Evolutionary conservation across 1,140 invertebrate species (phyloP).

Genomic region (Ceratina australensis): DNA sequence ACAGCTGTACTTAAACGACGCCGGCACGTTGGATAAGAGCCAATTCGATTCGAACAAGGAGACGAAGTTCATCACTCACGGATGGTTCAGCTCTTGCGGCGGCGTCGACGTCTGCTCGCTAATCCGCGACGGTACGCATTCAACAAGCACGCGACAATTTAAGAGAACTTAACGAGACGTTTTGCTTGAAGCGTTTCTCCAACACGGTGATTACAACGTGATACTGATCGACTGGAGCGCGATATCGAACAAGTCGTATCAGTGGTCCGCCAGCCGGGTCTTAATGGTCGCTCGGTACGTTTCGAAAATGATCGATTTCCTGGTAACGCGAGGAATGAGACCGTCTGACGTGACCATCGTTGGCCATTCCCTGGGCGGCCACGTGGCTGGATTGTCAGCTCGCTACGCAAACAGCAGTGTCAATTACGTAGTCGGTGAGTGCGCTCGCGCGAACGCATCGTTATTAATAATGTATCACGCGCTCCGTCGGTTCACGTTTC

Average conservation of each 20-base stretch:
- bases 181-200: slow-evolving; percentile 78
- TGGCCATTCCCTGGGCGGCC: slow-evolving; percentile 79
- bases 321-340: slow-evolving; percentile 78
- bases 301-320: slow-evolving; percentile 81
- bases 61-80: slow-evolving; percentile 79
- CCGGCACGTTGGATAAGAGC: slow-evolving; percentile 72
- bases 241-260: slow-evolving; percentile 75
- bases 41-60: slow-evolving; percentile 75
- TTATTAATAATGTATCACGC: not conserved
- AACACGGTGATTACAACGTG: slow-evolving; percentile 81
- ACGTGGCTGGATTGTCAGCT: slow-evolving; percentile 75
- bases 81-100: slow-evolving; percentile 77
- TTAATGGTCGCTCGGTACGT: slow-evolving; percentile 81
- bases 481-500: not conserved
- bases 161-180: too few relatives aligned
- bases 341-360: slow-evolving; percentile 78
- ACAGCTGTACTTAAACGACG: slow-evolving; percentile 71
- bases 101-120: slow-evolving; percentile 66
- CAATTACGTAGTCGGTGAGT: slow-evolving; percentile 66
- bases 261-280: slow-evolving; percentile 78
- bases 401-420: slow-evolving; percentile 48
- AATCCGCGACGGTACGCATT: slow-evolving; percentile 69
- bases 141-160: too few relatives aligned
- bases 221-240: slow-evolving; percentile 84
- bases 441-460: not conserved